phyloP scores from a whole-genome alignment of 1,140 invertebrate species.

The Drosophila eugracilis region DNA sequence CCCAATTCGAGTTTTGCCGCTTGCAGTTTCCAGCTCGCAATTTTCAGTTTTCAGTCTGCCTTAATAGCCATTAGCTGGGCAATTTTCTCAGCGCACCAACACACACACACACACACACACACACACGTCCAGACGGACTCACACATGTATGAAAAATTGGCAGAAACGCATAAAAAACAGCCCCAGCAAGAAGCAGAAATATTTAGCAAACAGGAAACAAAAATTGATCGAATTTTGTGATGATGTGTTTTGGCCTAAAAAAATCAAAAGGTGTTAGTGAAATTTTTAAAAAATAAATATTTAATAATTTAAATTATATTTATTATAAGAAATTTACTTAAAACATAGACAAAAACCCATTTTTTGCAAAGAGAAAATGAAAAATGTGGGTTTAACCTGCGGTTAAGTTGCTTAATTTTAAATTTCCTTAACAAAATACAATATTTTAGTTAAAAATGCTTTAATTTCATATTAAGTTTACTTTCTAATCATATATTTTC shows the following conservation, averaged over 20 bases:
- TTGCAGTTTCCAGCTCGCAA: constrained; percentile 12
- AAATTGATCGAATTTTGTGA: constrained; percentile 13
- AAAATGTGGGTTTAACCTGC: too few relatives aligned
- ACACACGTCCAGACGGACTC: constrained; percentile 29
- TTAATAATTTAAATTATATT: too few relatives aligned
- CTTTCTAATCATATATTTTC: too few relatives aligned
- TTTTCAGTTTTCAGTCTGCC: constrained; percentile 36
- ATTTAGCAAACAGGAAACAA: constrained; percentile 14
- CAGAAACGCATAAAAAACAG: constrained; percentile 60
- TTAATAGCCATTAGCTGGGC: constrained; percentile 80
- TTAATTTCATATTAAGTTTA: too few relatives aligned
- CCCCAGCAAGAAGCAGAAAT: constrained; percentile 22
- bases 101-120: constrained; percentile 17
- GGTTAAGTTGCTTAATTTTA: too few relatives aligned
- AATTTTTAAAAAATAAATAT: too few relatives aligned
- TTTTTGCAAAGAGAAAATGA: too few relatives aligned
- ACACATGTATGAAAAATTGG: constrained; percentile 69
- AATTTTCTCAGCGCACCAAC: constrained; percentile 49
- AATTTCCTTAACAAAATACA: too few relatives aligned
- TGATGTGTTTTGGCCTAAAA: constrained; percentile 21
- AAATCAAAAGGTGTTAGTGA: too few relatives aligned
- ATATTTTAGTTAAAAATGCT: too few relatives aligned
- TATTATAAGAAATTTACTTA: too few relatives aligned
- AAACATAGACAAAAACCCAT: too few relatives aligned
- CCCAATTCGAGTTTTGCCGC: constrained; percentile 25